Evolutionary conservation across 1,140 invertebrate genomes (phyloP).

Genomic region (Colletes latitarsis): DNA sequence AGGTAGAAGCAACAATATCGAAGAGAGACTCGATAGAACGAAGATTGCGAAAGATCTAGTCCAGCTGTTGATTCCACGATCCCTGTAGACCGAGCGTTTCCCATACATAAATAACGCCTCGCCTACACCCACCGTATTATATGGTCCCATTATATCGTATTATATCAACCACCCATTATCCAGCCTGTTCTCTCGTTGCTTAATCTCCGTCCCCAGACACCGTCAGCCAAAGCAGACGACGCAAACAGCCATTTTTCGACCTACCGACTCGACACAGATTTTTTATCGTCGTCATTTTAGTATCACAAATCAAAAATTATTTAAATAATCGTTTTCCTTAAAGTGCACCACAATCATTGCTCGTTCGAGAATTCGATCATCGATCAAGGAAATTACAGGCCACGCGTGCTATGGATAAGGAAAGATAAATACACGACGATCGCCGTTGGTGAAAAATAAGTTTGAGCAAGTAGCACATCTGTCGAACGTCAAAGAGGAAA

Average conservation of each 20-base stretch:
- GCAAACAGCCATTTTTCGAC: neutral
- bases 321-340: no score
- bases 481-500: neutral
- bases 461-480: neutral
- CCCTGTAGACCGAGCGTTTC: constrained; percentile 33
- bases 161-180: constrained; percentile 51
- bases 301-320: no score
- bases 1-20: neutral
- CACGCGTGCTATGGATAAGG: no score
- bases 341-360: no score
- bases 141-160: constrained; percentile 45
- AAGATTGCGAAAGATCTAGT: constrained; percentile 35
- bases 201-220: neutral
- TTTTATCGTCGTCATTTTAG: neutral
- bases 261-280: neutral
- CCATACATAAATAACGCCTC: constrained; percentile 62
- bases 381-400: no score
- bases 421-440: no score
- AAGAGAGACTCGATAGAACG: neutral
- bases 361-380: no score
- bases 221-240: neutral
- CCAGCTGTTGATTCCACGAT: constrained; percentile 30
- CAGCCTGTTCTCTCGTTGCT: constrained; percentile 23
- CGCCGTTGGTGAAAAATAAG: neutral
- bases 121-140: constrained; percentile 38